Evolutionary conservation across 2,113 vertebrate species (phyloP), one percentile per base, ranked within the genome.

Genomic region (Paracyprichromis sp.): DNA sequence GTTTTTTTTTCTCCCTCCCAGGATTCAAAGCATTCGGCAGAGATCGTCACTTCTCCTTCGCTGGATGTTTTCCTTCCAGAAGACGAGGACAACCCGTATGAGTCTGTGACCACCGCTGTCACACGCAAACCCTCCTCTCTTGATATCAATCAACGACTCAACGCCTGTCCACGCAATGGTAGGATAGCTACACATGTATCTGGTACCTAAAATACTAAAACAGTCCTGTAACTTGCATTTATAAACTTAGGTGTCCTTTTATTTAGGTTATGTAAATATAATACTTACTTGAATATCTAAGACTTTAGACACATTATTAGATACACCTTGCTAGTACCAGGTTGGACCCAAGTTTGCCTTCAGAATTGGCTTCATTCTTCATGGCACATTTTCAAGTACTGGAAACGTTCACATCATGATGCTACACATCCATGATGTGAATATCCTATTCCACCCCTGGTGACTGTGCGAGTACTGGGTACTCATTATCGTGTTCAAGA

Each of bases 71-170:
- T 98, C 96, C 93, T 97, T 91, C 96, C 97, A 21, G 98, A 98
- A 95, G 98, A 98, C 71, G 97, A 98, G 94, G 97, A 96, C 94
- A 97, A 96, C 93, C 97, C 98, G 0, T 98, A 97, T 91, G 98
- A 99, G 94, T 98, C 97, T 0, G 91, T 97, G 94, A 97, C 98
- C 83, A 97, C 96, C 63, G 97, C 98, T 36, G 98, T 99, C 90
- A 99, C 98, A 21, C 98, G 98, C 94, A 99, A 99, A 83, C 98
- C 98, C 80, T 98, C 97, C 93, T 99, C 98, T 4, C 95, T 99
- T 76, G 98, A 99, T 91, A 98, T 99, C 89, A 97, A 96, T 85
- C 96, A 95, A 90, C 97, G 96, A 81, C 93, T 97, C 79, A 94
- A 95, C 94, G 81, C 96, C 96, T 89, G 94, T 52, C 96, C 97